Evolutionary conservation across 2,888 invertebrate species (phyloP), one percentile per base, ranked within the genome.

Genomic region (Neria commutata): DNA sequence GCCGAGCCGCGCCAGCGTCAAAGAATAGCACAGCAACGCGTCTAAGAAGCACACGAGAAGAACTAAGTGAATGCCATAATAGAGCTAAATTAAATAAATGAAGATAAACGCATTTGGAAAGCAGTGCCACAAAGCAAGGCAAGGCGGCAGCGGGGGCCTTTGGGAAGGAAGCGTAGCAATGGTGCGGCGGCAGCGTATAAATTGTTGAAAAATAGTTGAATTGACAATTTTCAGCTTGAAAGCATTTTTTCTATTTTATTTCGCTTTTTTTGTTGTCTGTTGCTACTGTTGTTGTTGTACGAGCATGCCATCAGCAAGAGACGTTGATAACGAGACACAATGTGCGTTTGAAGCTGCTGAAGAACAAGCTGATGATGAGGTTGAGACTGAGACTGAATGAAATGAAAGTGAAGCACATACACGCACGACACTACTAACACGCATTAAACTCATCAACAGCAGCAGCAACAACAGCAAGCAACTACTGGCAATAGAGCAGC

Each of bases 51-150:
- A 34, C 23, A 6, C 10, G 11, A 45, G 29, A 26, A 19, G 5
- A 29, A 16, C 6, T 45, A 19, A 11, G 16, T 16, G 3, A 34
- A 11, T 11, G 47, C 47, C 24, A 42, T 52, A 52, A 52, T 52
- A 42, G 52, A 23, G 19, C 42, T 42, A 52, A 52, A 52, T 52
- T 52, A 52, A 42, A 42, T 52, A 52, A 52, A 52, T 52, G 52
- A 52, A 52, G 42, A 37, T 26, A 42, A 52, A 40, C 52, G 52
- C 40, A 52, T 26, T 52, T 16, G 48, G 25, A 48, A 14, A n/a
- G 24, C 26, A 11, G 10, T 14, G 19, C 4, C 17, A 45, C 16
- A 16, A 4, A n/a, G 6, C 1, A 33, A 6, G 34, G 16, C 1
- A 16, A 45, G n/a, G n/a, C n/a, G n/a, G n/a, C n/a, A n/a, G n/a